Conservation (phyloP, 2,113 vertebrate species). For the Anhinga anhinga region DNA sequence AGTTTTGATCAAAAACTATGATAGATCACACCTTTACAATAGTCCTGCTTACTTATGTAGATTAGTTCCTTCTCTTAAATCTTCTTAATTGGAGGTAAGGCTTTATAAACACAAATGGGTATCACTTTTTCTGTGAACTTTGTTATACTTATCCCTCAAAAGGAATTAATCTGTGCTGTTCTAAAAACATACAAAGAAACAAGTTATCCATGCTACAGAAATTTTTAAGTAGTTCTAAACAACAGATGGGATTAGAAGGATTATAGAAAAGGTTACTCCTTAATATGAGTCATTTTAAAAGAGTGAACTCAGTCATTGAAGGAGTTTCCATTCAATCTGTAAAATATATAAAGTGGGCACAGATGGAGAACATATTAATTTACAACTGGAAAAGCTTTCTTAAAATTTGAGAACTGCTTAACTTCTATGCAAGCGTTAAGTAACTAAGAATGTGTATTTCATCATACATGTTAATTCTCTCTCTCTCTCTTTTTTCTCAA, state of each 20-base stretch:
- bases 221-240: conserved; percentile 42
- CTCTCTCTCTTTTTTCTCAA: conserved; percentile 82
- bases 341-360: conserved; percentile 72
- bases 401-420: background rate
- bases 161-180: conserved; percentile 54
- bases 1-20: background rate
- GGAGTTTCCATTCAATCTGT: conserved; percentile 64
- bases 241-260: conserved; percentile 61
- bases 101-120: conserved; percentile 4
- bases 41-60: conserved; percentile 1
- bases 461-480: conserved; percentile 72
- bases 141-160: conserved; percentile 33
- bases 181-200: conserved; percentile 26
- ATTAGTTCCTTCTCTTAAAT: conserved; percentile 43
- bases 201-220: conserved; percentile 46
- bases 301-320: conserved; percentile 58
- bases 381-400: conserved; percentile 7
- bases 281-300: conserved; percentile 49
- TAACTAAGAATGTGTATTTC: conserved; percentile 72
- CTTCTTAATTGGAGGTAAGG: conserved; percentile 5
- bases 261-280: conserved; percentile 51
- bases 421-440: background rate
- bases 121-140: conserved; percentile 16
- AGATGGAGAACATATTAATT: background rate
- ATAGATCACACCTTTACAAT: background rate